These are phyloP conservation scores for Monochamus saltuarius DNA, from an alignment of 1,140 invertebrate species.

Conservation along the genomic window DNA sequence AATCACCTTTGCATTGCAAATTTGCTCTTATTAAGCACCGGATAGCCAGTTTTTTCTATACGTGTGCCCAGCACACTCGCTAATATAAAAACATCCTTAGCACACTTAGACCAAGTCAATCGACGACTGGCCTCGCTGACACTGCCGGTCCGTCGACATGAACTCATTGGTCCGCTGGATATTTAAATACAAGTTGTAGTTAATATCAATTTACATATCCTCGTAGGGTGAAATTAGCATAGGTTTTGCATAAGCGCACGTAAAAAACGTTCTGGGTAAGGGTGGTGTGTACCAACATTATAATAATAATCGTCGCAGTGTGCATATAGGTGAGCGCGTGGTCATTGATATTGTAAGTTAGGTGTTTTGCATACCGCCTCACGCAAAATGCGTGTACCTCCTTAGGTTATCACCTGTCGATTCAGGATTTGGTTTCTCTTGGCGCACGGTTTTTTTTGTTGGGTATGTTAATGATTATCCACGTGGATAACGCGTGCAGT, in stretches of 20 bases:
- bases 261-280: slow-evolving; percentile 21
- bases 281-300: slow-evolving; percentile 23
- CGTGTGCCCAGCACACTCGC: slow-evolving; percentile 14
- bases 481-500: neutral
- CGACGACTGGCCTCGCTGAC: neutral
- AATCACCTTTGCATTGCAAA: slow-evolving; percentile 9
- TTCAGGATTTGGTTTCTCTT: neutral
- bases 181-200: slow-evolving; percentile 13
- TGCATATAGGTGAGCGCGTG: slow-evolving; percentile 8
- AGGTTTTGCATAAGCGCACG: slow-evolving; percentile 19
- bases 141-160: neutral
- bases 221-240: slow-evolving; percentile 23
- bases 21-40: neutral
- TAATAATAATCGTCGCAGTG: slow-evolving; percentile 17
- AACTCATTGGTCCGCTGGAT: slow-evolving; percentile 5
- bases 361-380: slow-evolving; percentile 18
- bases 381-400: slow-evolving; percentile 18
- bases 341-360: slow-evolving; percentile 25
- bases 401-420: slow-evolving; percentile 12
- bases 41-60: slow-evolving; percentile 6
- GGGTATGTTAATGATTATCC: neutral
- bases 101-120: slow-evolving; percentile 8
- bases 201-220: slow-evolving; percentile 20
- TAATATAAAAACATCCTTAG: neutral
- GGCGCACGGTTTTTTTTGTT: neutral